Conservation (phyloP, 2,797 vertebrate genomes). For the Acrossocheilus wenchowensis region DNA sequence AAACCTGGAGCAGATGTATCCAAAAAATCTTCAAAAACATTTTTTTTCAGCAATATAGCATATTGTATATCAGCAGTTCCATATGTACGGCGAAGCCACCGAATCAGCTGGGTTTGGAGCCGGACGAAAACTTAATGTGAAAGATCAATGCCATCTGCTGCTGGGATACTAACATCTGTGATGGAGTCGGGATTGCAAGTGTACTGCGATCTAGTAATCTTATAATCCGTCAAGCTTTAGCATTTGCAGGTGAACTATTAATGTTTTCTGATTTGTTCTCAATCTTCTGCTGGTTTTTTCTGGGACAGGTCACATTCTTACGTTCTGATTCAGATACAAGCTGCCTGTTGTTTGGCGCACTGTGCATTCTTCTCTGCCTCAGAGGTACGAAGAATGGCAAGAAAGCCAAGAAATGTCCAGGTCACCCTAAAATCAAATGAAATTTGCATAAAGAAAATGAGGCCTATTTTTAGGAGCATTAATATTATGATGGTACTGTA, state of each 20-base stretch:
- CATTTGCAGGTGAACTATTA: slow-evolving; percentile 39
- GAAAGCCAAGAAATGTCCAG: background rate
- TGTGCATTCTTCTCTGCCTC: background rate
- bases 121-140: slow-evolving; percentile 38
- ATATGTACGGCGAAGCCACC: slow-evolving; percentile 5
- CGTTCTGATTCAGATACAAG: background rate
- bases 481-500: background rate
- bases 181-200: slow-evolving; percentile 20
- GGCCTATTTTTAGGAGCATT: background rate
- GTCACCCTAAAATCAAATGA: background rate
- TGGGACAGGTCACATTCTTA: background rate
- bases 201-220: slow-evolving; percentile 17
- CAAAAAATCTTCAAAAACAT: slow-evolving; percentile 45
- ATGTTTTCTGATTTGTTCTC: slow-evolving; percentile 6
- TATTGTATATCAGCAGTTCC: slow-evolving; percentile 35
- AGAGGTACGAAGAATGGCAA: background rate
- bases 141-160: slow-evolving; percentile 63
- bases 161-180: slow-evolving; percentile 48
- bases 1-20: slow-evolving; percentile 31
- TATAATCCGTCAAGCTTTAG: slow-evolving; percentile 34
- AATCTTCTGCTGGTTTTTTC: background rate
- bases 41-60: slow-evolving; percentile 20
- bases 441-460: background rate
- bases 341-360: background rate
- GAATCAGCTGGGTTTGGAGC: slow-evolving; percentile 36